Evolutionary conservation across 2,888 invertebrate species (phyloP).

Genomic region (Pardosa pseudoannulata): DNA sequence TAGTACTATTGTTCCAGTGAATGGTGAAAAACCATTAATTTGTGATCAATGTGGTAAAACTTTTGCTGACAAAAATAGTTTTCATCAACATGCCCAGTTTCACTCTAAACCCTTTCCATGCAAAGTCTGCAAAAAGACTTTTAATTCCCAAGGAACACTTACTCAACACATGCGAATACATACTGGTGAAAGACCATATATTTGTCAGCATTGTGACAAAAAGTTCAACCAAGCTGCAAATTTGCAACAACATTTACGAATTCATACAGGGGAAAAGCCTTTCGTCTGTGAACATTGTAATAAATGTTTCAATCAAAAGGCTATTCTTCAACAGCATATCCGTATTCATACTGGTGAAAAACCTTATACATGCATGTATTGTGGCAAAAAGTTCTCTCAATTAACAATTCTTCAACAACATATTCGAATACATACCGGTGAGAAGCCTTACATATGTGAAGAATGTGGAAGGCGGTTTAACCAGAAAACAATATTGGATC

Average conservation of each 20-base stretch:
- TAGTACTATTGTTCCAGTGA: constrained; percentile 11
- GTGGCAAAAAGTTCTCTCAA: constrained; percentile 63
- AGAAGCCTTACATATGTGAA: constrained; percentile 67
- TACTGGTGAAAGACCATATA: constrained; percentile 64
- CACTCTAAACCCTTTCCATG: constrained; percentile 66
- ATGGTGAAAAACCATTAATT: constrained; percentile 45
- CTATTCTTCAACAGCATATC: constrained; percentile 68
- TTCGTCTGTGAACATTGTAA: constrained; percentile 71
- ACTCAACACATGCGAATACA: constrained; percentile 67
- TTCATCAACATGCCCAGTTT: constrained; percentile 64
- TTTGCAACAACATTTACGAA: constrained; percentile 60
- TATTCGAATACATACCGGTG: constrained; percentile 65
- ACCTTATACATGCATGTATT: constrained; percentile 65
- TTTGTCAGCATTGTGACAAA: constrained; percentile 65
- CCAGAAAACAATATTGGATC: constrained; percentile 64
- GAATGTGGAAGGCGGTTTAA: constrained; percentile 67
- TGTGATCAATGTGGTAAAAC: constrained; percentile 65
- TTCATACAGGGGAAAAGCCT: constrained; percentile 69
- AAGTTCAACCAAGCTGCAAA: constrained; percentile 65
- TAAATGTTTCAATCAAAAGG: constrained; percentile 71
- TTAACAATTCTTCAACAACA: constrained; percentile 61
- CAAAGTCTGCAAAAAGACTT: constrained; percentile 66
- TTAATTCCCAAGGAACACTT: constrained; percentile 58
- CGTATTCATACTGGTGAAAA: constrained; percentile 60
- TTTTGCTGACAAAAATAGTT: constrained; percentile 63